Conservation (phyloP, 2,113 vertebrate genomes). For the Brachionichthys hirsutus region DNA sequence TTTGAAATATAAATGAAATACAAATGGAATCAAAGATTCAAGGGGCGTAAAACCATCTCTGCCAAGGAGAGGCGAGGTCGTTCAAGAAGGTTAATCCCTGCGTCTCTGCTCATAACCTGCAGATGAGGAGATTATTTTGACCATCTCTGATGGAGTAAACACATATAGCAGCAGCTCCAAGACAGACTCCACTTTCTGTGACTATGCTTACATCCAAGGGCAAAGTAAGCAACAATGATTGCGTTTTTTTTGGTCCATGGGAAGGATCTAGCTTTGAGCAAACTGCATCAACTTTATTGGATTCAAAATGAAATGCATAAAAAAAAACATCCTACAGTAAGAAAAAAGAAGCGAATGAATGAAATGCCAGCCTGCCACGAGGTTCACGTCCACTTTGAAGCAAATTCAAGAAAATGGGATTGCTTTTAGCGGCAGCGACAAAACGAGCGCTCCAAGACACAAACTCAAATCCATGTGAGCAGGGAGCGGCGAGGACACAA, state of each 20-base stretch:
- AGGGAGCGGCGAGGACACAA: constrained; percentile 34
- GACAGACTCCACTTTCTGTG: no score
- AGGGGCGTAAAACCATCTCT: not conserved
- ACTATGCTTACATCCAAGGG: no score
- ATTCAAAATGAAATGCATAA: not conserved
- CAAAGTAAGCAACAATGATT: no score
- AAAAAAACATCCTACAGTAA: constrained; percentile 10
- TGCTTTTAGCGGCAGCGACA: constrained; percentile 23
- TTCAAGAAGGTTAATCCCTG: not conserved
- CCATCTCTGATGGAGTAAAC: no score
- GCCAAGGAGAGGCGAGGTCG: no score
- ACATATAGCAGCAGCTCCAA: no score
- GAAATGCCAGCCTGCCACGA: constrained; percentile 3
- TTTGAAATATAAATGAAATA: not conserved
- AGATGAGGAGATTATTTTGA: no score
- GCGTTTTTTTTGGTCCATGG: not conserved
- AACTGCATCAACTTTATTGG: constrained; percentile 14
- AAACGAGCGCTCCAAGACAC: constrained; percentile 13
- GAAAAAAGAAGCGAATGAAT: not conserved
- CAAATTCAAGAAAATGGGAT: constrained; percentile 41
- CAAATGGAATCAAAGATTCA: not conserved
- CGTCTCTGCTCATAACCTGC: no score
- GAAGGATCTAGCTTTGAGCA: not conserved
- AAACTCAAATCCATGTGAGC: constrained; percentile 19
- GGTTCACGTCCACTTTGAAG: constrained; percentile 23